phyloP scores from a whole-genome alignment of 2,888 invertebrate species.

The Agonopterix arenella region DNA sequence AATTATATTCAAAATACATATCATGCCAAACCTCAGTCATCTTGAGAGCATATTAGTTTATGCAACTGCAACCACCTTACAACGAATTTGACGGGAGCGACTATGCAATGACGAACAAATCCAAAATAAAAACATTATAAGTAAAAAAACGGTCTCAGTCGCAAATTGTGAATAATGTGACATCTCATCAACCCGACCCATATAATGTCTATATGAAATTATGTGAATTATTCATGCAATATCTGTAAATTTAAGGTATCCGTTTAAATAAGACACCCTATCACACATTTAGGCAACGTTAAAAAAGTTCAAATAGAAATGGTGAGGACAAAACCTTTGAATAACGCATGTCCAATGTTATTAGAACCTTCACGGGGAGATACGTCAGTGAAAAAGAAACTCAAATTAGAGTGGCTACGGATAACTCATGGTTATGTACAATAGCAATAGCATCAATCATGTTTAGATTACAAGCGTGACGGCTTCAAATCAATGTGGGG shows the following conservation, averaged over 20 bases:
- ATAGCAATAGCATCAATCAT: slow-evolving; percentile 37
- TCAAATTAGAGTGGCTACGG: slow-evolving; percentile 12
- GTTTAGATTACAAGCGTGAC: slow-evolving; percentile 38
- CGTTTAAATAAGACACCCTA: slow-evolving; percentile 14
- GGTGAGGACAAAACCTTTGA: slow-evolving; percentile 9
- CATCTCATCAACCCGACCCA: slow-evolving; percentile 35
- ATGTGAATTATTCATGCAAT: slow-evolving; percentile 54
- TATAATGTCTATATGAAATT: slow-evolving; percentile 31
- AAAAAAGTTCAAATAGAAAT: slow-evolving; percentile 16
- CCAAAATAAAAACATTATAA: too few species aligned
- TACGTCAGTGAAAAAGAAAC: not conserved
- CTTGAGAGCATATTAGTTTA: too few species aligned
- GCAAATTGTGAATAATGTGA: slow-evolving; percentile 63
- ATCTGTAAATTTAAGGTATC: slow-evolving; percentile 13
- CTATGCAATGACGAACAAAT: too few species aligned
- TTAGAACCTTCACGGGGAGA: not conserved
- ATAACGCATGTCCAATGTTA: slow-evolving; percentile 3
- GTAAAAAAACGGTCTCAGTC: slow-evolving; percentile 39
- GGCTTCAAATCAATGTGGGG: slow-evolving; percentile 28
- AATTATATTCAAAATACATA: too few species aligned
- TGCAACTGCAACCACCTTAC: too few species aligned
- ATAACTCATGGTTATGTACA: slow-evolving; percentile 21
- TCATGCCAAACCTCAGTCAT: too few species aligned
- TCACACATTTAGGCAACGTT: not conserved
- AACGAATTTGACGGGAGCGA: too few species aligned